Evolutionary conservation across 2,888 invertebrate genomes (phyloP).

Genomic region (Agrenia bidenticulata): DNA sequence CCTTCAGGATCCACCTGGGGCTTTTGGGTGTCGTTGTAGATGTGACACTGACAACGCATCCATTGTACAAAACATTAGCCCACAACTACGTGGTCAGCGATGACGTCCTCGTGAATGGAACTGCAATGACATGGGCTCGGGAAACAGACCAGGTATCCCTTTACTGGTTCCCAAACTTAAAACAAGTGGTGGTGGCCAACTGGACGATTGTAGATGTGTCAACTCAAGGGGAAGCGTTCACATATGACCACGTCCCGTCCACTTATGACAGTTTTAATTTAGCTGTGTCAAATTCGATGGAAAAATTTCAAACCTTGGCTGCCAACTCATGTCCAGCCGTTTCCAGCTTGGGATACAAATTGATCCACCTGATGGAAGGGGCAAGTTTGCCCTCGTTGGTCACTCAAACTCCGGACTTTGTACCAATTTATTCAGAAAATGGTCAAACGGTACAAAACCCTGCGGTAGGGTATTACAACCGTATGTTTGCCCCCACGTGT

Average conservation of each 20-base stretch:
- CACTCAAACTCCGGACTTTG: not conserved
- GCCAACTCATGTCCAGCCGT: not conserved
- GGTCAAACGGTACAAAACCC: constrained; percentile 17
- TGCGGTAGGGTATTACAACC: constrained; percentile 15
- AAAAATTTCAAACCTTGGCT: constrained; percentile 5
- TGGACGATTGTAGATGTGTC: constrained; percentile 28
- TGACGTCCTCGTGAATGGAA: constrained; percentile 11
- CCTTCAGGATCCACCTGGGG: constrained; percentile 29
- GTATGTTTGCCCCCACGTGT: constrained; percentile 1
- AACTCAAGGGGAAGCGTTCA: constrained; percentile 6
- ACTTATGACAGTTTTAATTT: constrained; percentile 5
- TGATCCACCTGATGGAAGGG: not conserved
- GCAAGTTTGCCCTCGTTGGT: not conserved
- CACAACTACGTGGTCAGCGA: constrained; percentile 17
- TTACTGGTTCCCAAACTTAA: constrained; percentile 27
- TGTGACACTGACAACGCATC: constrained; percentile 18
- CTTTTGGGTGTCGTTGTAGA: constrained; percentile 23
- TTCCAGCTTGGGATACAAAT: not conserved
- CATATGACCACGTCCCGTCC: constrained; percentile 17
- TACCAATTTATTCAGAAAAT: constrained; percentile 18
- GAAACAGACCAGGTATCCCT: constrained; percentile 19
- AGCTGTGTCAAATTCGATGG: not conserved
- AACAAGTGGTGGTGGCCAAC: constrained; percentile 23
- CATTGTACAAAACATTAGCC: constrained; percentile 21
- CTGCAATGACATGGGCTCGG: not conserved